phyloP scores from a whole-genome alignment of 2,113 vertebrate species.

The Nanger granti region DNA sequence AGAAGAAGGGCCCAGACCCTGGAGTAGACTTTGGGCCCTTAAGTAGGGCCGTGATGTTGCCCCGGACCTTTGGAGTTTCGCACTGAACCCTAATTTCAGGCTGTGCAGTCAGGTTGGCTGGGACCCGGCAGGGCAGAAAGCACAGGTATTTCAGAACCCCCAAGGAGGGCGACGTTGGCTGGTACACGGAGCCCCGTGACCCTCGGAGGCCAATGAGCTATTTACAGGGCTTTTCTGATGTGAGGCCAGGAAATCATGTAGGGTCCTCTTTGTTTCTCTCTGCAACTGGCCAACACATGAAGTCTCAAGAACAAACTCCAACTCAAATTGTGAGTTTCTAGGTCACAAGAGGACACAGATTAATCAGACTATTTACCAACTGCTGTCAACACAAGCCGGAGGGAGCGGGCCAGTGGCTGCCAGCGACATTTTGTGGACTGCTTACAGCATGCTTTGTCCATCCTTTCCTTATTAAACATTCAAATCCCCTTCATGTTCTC shows the following conservation, averaged over 20 bases:
- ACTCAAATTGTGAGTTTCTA: background rate
- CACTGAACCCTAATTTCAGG: background rate
- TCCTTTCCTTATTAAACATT: constrained; percentile 64
- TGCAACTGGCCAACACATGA: background rate
- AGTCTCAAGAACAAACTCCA: background rate
- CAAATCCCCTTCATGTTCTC: constrained; percentile 48
- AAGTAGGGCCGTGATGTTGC: rapidly evolving
- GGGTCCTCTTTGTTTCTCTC: background rate
- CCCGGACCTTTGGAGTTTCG: background rate
- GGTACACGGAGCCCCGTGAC: background rate
- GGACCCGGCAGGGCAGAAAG: background rate
- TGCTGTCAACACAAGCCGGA: constrained; percentile 44
- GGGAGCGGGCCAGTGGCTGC: constrained; percentile 21
- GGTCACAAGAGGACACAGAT: constrained; percentile 39
- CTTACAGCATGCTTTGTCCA: background rate
- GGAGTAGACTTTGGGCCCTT: background rate
- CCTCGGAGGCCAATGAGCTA: background rate
- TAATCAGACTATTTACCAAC: constrained; percentile 54
- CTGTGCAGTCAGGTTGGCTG: background rate
- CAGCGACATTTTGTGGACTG: constrained; percentile 50
- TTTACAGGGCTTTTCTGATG: background rate
- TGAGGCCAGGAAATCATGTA: background rate
- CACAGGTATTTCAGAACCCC: background rate
- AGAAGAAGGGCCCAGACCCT: background rate
- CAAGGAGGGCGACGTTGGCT: background rate